Evolutionary conservation across 2,113 vertebrate species (phyloP), one percentile per base, ranked within the genome.

Genomic region (Ictalurus punctatus): DNA sequence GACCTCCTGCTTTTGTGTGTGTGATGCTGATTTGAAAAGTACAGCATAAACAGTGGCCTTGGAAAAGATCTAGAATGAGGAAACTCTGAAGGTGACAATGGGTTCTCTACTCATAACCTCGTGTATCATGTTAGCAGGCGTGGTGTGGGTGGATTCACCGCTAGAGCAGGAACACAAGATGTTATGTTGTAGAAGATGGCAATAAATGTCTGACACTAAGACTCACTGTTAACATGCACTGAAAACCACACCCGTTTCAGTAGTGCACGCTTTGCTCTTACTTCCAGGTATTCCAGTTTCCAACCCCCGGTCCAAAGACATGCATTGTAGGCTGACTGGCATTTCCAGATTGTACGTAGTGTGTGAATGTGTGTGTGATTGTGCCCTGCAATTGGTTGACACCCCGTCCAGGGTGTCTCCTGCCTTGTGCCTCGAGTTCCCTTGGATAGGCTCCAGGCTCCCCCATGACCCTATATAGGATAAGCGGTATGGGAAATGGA

Each of bases 1-100:
- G 83, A 89, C 81, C 88, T 90, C 91, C 90, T 86, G 92, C 88
- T 91, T 91, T 84, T 78, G 44, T 78, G 74, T 78, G 48, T 80
- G 13, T 80, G 44, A 58, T 69, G 67, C 58, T 30, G 80, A 87
- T 89, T 86, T 86, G 84, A 85, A 90, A 85, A 17, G 23, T 19
- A 48, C 6, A 34, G 27, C 59, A 16, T 81, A 86, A 73, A 86
- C 74, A 86, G 58, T 67, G 30, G 83, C 54, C 54, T 40, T 44
- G 74, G 10, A 48, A 76, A 76, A 12, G 74, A 78, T 74, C 84
- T 89, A 30, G 44, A 54, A 59, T 73, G 30, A 86, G 5, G 13
- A 25, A 19, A 56, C 30, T 14, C 83, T 71, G 17, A n/a, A 34
- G 44, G 25, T 69, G 63, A 84, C 27, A 69, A 21, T 21, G 9